Conservation (phyloP, 64 coral and sea anemone genomes). For the Actinia tenebrosa region DNA sequence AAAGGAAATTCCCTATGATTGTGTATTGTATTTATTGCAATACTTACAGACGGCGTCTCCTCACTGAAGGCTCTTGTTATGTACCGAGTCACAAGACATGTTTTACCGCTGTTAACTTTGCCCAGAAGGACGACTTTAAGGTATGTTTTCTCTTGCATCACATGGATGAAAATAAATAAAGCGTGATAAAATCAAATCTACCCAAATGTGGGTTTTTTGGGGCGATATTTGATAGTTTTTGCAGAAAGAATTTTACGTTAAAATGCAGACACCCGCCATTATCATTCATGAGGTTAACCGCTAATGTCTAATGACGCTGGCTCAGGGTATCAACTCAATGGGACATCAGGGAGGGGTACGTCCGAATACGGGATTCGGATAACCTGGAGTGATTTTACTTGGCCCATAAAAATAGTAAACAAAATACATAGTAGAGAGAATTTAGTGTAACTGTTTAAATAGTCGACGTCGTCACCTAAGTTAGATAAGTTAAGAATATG, state of each 20-base stretch:
- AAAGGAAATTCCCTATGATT: not conserved
- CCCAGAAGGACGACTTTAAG: constrained; percentile 97
- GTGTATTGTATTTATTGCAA: not conserved
- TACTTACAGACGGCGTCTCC: constrained; percentile 91
- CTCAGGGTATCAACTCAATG: not conserved
- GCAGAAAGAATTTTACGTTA: not conserved
- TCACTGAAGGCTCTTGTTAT: constrained; percentile 95
- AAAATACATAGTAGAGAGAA: no score
- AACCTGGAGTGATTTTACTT: no score
- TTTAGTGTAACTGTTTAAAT: no score
- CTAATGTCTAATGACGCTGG: not conserved
- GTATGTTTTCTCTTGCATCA: constrained; percentile 99
- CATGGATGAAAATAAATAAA: constrained; percentile 35
- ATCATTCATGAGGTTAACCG: not conserved
- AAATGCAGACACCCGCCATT: not conserved
- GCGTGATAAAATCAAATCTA: not conserved
- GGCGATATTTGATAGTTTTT: not conserved
- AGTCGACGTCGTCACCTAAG: no score
- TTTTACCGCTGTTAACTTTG: constrained; percentile 99
- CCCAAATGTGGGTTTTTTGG: not conserved
- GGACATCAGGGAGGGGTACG: not conserved
- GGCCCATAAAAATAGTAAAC: no score
- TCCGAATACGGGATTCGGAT: not conserved
- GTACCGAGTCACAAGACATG: constrained; percentile 91
- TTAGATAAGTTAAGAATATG: no score